Evolutionary conservation across 2,888 invertebrate species (phyloP).

Genomic region (Plebejus argus): DNA sequence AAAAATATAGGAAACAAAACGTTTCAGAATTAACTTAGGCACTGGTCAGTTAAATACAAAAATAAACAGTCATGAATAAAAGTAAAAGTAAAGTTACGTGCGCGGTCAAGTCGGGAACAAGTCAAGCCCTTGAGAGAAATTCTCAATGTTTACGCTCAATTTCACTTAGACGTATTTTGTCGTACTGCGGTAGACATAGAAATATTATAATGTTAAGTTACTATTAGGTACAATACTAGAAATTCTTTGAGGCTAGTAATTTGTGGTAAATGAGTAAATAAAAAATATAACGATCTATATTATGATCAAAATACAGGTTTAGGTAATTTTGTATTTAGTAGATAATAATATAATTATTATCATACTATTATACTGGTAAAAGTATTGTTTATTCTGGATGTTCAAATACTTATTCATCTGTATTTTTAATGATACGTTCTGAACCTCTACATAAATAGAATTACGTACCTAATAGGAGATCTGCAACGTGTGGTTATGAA

Average conservation of each 20-base stretch:
- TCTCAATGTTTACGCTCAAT: slow-evolving; percentile 36
- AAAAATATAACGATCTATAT: too few species aligned
- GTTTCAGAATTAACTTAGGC: neutral
- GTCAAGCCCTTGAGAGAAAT: slow-evolving; percentile 42
- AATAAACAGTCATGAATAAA: slow-evolving; percentile 25
- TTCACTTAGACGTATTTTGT: slow-evolving; percentile 33
- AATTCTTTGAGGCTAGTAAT: neutral
- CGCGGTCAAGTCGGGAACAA: slow-evolving; percentile 33
- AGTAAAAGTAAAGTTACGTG: slow-evolving; percentile 37
- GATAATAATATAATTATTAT: too few species aligned
- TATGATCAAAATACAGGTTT: too few species aligned
- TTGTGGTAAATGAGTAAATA: too few species aligned
- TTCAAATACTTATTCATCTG: too few species aligned
- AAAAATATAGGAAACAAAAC: neutral
- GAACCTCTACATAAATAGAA: too few species aligned
- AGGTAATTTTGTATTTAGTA: too few species aligned
- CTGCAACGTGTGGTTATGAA: neutral
- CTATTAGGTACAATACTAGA: neutral
- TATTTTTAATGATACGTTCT: too few species aligned
- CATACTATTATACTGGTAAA: too few species aligned
- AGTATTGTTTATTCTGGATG: too few species aligned
- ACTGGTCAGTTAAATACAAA: slow-evolving; percentile 10
- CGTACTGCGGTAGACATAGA: neutral
- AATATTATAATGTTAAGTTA: too few species aligned
- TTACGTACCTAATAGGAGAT: too few species aligned